Conservation (phyloP, 1,140 invertebrate species). For the Pogonomyrmex barbatus region DNA sequence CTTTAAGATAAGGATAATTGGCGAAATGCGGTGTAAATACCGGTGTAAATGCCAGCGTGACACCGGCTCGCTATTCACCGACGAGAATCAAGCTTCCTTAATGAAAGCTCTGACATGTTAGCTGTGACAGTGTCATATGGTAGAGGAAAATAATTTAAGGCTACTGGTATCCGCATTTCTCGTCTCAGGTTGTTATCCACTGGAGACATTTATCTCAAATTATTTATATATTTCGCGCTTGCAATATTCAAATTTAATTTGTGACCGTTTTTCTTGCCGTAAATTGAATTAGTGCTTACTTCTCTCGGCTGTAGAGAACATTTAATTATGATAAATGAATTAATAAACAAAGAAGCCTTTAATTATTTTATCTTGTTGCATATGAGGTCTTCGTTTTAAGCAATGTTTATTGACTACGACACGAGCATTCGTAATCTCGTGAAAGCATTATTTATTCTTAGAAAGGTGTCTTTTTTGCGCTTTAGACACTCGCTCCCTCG, state of each 20-base stretch:
- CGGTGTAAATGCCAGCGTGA: neutral
- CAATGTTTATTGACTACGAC: neutral
- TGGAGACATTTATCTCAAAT: neutral
- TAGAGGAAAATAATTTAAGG: constrained; percentile 54
- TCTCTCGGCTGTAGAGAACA: neutral
- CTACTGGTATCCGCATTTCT: constrained; percentile 1
- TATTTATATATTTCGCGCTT: neutral
- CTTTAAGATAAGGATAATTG: constrained; percentile 10
- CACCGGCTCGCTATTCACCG: constrained; percentile 14
- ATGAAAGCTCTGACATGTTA: constrained; percentile 14
- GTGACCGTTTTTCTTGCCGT: neutral
- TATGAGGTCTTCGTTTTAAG: neutral
- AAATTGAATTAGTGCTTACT: constrained; percentile 9
- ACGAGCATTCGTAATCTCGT: constrained; percentile 33
- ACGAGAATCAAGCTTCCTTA: constrained; percentile 8
- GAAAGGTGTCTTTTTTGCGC: neutral
- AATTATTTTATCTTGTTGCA: constrained; percentile 34
- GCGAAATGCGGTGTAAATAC: constrained; percentile 22
- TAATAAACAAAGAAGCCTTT: constrained; percentile 7
- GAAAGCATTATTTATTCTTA: constrained; percentile 68
- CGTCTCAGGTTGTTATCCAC: neutral
- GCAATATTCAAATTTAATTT: neutral
- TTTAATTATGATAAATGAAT: neutral
- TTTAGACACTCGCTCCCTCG: neutral
- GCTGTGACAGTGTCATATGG: constrained; percentile 16